A percentile compares a stretch with the other conserved stretches of the same genome.
These are phyloP conservation scores for Gerosis bhagava DNA, from an alignment of 2,888 invertebrate genomes.

Conservation along the genomic window DNA sequence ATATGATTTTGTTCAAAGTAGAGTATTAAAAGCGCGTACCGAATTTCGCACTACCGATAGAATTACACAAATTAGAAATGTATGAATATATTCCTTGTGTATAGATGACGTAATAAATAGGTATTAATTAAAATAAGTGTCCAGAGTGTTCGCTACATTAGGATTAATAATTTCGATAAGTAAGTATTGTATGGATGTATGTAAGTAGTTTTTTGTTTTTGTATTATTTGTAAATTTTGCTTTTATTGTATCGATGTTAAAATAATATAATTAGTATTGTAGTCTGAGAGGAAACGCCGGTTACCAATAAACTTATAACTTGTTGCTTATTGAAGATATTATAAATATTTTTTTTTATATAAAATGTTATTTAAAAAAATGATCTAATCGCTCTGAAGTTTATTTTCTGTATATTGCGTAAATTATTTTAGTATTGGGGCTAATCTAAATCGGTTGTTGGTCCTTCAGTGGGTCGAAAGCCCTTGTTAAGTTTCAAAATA, in stretches of 20 bases:
- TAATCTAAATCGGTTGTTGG: slow-evolving; percentile 34
- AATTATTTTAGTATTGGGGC: slow-evolving; percentile 65
- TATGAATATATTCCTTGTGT: slow-evolving; percentile 60
- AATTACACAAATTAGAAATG: slow-evolving; percentile 48
- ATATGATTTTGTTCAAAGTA: slow-evolving; percentile 59
- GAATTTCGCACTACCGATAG: slow-evolving; percentile 76
- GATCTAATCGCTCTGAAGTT: slow-evolving; percentile 57
- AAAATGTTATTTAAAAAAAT: slow-evolving; percentile 73
- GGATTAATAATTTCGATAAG: slow-evolving; percentile 49
- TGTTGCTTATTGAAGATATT: slow-evolving; percentile 80
- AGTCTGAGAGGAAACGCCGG: slow-evolving; percentile 82
- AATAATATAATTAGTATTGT: slow-evolving; percentile 75
- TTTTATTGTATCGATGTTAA: slow-evolving; percentile 64
- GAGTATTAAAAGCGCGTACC: slow-evolving; percentile 59
- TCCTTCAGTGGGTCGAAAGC: slow-evolving; percentile 37
- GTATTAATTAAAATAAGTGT: slow-evolving; percentile 57
- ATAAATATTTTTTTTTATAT: slow-evolving; percentile 71
- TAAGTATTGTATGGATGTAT: slow-evolving; percentile 64
- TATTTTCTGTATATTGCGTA: slow-evolving; percentile 67
- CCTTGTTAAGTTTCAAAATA: slow-evolving; percentile 75
- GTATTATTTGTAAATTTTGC: slow-evolving; percentile 73
- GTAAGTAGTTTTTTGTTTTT: slow-evolving; percentile 63
- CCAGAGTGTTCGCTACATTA: slow-evolving; percentile 74
- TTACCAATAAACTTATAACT: slow-evolving; percentile 81
- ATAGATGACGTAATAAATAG: slow-evolving; percentile 53